Percentiles rank a stretch among this genome's conserved stretches.
These are phyloP conservation scores for Oryzias woworae DNA, from an alignment of 2,113 vertebrate genomes.

Conservation along the genomic window DNA sequence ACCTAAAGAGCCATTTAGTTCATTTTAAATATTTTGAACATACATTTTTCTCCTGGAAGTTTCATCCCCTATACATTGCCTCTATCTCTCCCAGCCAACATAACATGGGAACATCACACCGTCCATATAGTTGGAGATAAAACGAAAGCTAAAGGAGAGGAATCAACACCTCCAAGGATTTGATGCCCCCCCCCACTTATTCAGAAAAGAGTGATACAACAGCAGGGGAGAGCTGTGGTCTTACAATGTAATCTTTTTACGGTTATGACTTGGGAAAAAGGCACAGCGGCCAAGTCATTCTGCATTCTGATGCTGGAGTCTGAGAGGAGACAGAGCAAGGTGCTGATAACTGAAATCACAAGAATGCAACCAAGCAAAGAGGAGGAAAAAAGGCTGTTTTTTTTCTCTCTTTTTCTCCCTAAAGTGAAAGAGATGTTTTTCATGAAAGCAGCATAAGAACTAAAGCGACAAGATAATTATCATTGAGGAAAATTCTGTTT, in stretches of 20 bases:
- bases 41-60: background rate
- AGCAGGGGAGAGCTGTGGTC: conserved; percentile 24
- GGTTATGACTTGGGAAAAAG: conserved; percentile 28
- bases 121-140: conserved; percentile 23
- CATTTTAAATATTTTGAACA: conserved; percentile 48
- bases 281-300: conserved; percentile 33
- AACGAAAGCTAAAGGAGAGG: conserved; percentile 28
- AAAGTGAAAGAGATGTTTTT: background rate
- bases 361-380: conserved; percentile 8
- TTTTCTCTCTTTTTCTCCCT: background rate
- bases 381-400: background rate
- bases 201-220: conserved; percentile 26
- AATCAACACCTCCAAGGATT: conserved; percentile 28
- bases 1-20: conserved; percentile 38
- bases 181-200: conserved; percentile 2
- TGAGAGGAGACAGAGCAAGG: conserved; percentile 9
- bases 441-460: background rate
- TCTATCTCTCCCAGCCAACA: conserved; percentile 17
- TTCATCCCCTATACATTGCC: conserved; percentile 8
- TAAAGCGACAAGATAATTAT: too few species aligned
- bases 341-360: conserved; percentile 49
- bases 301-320: conserved; percentile 20
- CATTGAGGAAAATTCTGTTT: too few species aligned
- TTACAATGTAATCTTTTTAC: conserved; percentile 50
- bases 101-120: conserved; percentile 21